Conservation (phyloP, 2,797 vertebrate species). For the Syndactyla subalaris region DNA sequence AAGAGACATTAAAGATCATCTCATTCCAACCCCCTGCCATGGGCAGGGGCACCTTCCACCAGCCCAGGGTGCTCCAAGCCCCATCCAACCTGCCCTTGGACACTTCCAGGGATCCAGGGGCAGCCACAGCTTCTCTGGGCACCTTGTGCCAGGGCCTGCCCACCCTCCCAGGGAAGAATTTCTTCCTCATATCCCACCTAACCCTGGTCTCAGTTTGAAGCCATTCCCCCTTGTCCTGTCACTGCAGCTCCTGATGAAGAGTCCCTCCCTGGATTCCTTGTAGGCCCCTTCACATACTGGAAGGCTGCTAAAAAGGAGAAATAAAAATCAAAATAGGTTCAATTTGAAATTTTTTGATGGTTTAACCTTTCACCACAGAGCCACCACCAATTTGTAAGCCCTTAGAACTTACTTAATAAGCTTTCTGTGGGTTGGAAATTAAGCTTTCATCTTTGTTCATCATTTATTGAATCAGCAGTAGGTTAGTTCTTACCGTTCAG, state of each 20-base stretch:
- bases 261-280: neutral
- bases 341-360: neutral
- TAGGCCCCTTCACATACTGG: neutral
- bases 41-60: neutral
- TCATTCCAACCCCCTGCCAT: rapidly evolving
- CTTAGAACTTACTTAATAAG: neutral
- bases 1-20: neutral
- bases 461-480: neutral
- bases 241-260: neutral
- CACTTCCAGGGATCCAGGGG: neutral
- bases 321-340: neutral
- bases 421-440: neutral
- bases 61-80: neutral
- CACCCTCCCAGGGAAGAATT: rapidly evolving
- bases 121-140: neutral
- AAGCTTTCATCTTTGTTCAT: neutral
- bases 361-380: neutral
- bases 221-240: neutral
- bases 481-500: neutral
- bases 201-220: neutral
- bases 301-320: neutral
- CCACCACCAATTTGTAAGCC: neutral
- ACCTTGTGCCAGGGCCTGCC: rapidly evolving
- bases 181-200: neutral
- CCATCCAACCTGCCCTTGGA: neutral